A percentile compares a stretch with the other conserved stretches of the same genome.
These are phyloP conservation scores for Cuniculus paca DNA, from an alignment of 2,797 vertebrate genomes.

Conservation along the genomic window DNA sequence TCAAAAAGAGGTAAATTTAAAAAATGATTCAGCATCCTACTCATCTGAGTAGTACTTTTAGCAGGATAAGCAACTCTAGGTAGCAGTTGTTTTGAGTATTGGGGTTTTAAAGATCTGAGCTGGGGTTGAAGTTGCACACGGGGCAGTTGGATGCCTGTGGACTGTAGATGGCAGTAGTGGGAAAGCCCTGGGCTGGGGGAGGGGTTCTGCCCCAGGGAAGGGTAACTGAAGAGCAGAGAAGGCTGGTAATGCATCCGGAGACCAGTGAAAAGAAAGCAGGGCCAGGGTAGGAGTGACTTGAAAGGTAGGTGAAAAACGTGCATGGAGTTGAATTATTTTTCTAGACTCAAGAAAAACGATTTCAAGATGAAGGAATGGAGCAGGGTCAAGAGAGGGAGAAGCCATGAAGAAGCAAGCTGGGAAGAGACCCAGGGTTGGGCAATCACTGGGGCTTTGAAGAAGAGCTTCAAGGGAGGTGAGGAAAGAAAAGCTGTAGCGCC, in stretches of 20 bases:
- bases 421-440: not conserved
- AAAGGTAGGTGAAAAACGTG: not conserved
- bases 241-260: not conserved
- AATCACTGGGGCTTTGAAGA: accelerated
- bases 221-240: not conserved
- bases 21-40: not conserved
- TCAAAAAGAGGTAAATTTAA: not conserved
- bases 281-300: not conserved
- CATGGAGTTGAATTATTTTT: not conserved
- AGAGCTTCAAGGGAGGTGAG: not conserved
- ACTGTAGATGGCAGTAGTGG: not conserved
- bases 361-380: not conserved
- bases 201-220: not conserved
- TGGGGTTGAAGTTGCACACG: not conserved
- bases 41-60: not conserved
- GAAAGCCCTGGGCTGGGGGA: accelerated
- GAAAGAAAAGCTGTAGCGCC: not conserved
- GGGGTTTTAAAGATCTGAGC: not conserved
- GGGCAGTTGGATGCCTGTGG: not conserved
- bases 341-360: not conserved
- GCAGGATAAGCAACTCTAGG: not conserved
- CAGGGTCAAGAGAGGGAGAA: not conserved
- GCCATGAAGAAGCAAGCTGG: not conserved
- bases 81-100: not conserved
- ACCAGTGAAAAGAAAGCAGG: not conserved